Conservation (phyloP, 2,113 vertebrate genomes). For the Ramphastos sulfuratus region DNA sequence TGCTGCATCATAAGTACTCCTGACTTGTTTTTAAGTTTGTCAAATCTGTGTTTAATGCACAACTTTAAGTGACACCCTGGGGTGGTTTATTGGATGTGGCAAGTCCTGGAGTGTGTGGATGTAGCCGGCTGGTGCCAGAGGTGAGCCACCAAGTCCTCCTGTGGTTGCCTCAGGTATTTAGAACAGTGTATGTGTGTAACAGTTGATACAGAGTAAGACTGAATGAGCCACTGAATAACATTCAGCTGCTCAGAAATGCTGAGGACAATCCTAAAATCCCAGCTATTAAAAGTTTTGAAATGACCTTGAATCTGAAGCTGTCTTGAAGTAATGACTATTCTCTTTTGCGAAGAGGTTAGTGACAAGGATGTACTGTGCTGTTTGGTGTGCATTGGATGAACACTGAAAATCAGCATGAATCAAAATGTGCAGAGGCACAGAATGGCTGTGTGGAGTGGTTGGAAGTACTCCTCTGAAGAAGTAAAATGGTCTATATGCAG, state of each 20-base stretch:
- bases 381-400: background rate
- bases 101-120: background rate
- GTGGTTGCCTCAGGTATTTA: no score
- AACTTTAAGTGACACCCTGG: background rate
- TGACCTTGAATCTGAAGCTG: slow-evolving; percentile 66
- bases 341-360: background rate
- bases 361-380: background rate
- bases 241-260: slow-evolving; percentile 14
- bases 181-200: background rate
- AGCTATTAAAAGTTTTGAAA: slow-evolving; percentile 56
- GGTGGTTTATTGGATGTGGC: background rate
- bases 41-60: background rate
- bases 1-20: background rate
- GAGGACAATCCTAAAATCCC: background rate
- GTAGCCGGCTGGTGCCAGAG: background rate
- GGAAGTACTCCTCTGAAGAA: background rate
- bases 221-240: background rate
- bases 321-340: slow-evolving; percentile 27
- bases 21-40: background rate
- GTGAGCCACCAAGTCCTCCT: background rate
- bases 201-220: background rate
- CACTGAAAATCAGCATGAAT: background rate
- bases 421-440: background rate
- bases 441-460: background rate
- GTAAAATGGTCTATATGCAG: background rate